Conservation (phyloP, 2,888 invertebrate species). For the Sarcophaga carnaria region DNA sequence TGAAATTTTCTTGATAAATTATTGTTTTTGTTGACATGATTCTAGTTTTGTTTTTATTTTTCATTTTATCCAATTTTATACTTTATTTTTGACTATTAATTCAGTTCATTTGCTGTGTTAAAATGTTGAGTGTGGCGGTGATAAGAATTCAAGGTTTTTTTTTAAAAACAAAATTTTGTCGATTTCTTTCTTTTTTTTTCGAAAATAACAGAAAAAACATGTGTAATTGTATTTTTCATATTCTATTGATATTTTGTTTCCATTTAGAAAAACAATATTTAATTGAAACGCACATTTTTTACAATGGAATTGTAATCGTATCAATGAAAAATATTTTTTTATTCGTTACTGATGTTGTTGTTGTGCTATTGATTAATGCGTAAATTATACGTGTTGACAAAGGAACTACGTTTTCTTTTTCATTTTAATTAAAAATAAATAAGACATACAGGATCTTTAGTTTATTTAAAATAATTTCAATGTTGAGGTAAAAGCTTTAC, state of each 20-base stretch:
- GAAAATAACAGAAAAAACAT: constrained; percentile 10
- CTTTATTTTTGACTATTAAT: background rate
- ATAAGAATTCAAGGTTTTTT: constrained; percentile 65
- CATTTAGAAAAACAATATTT: background rate
- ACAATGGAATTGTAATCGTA: constrained; percentile 19
- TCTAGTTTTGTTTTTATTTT: background rate
- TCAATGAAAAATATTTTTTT: constrained; percentile 1
- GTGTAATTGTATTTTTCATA: constrained; percentile 13
- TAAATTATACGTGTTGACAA: background rate
- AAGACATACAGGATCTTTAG: background rate
- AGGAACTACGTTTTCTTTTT: background rate
- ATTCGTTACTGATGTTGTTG: background rate
- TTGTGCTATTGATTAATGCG: background rate
- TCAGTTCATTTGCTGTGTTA: background rate
- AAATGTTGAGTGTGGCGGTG: constrained; percentile 2
- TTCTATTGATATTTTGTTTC: background rate
- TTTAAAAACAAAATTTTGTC: background rate
- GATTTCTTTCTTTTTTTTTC: constrained; percentile 17
- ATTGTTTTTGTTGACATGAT: background rate
- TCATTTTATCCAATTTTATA: constrained; percentile 26
- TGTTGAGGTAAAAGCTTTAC: too few relatives aligned
- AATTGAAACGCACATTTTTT: constrained; percentile 23
- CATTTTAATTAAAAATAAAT: too few relatives aligned
- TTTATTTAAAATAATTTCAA: too few relatives aligned
- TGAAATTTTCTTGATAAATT: background rate